Percentiles rank a stretch among this genome's conserved stretches.
Conservation (phyloP, 2,888 invertebrate genomes). For the Drosophila testacea region DNA sequence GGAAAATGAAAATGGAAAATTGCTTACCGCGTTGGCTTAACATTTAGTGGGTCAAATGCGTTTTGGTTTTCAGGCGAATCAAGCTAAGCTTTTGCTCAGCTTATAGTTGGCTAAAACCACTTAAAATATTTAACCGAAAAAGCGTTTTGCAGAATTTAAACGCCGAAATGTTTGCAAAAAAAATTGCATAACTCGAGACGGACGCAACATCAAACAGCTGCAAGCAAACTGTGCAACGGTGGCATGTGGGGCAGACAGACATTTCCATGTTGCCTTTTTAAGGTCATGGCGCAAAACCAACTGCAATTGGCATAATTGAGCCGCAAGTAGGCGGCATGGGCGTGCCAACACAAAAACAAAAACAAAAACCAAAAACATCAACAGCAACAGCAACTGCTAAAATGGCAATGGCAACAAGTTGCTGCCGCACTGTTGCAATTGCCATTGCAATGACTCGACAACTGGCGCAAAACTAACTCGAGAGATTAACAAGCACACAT, state of each 20-base stretch:
- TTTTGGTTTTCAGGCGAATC: slow-evolving; percentile 32
- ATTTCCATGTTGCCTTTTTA: slow-evolving; percentile 82
- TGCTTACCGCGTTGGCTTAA: slow-evolving; percentile 12
- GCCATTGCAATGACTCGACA: background rate
- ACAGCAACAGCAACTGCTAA: slow-evolving; percentile 8
- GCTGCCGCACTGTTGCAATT: slow-evolving; percentile 43
- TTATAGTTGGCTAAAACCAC: slow-evolving; percentile 74
- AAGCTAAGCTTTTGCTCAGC: slow-evolving; percentile 48
- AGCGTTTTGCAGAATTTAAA: slow-evolving; percentile 12
- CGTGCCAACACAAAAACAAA: slow-evolving; percentile 18
- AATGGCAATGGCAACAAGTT: slow-evolving; percentile 73
- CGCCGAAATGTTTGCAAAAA: slow-evolving; percentile 33
- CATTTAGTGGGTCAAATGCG: slow-evolving; percentile 72
- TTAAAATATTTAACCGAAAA: slow-evolving; percentile 73
- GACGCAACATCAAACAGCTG: slow-evolving; percentile 72
- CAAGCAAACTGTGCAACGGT: slow-evolving; percentile 31
- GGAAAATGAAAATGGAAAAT: slow-evolving; percentile 51
- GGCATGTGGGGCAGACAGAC: slow-evolving; percentile 46
- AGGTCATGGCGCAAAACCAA: slow-evolving; percentile 74
- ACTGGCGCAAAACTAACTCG: background rate
- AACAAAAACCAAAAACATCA: slow-evolving; percentile 4
- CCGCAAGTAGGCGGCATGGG: slow-evolving; percentile 55
- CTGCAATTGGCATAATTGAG: slow-evolving; percentile 80
- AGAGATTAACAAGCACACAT: background rate
- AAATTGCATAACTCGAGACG: slow-evolving; percentile 71